Evolutionary conservation across 2,888 invertebrate species (phyloP), one percentile per base, ranked within the genome.

Genomic region (Calameuta filiformis): DNA sequence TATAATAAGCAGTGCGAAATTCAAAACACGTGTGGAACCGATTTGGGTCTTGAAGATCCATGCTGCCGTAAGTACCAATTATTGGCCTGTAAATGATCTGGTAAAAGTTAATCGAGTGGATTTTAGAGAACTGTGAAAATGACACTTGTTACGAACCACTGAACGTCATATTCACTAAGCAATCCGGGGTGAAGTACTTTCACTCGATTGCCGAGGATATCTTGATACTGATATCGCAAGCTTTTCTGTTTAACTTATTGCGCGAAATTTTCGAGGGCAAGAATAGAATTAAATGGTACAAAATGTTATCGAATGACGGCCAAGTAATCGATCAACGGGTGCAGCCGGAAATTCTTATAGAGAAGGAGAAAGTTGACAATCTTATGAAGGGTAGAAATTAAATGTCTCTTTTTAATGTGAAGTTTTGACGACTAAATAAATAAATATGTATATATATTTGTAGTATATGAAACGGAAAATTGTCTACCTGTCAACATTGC

Each of bases 41-140:
- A 82, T 73, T 81, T 80, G 68, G 80, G 81, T 56, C 75, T 80
- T 12, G 85, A 85, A 56, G 83, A 85, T 84, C 82, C 84, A 4
- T 85, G 85, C 69, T 85, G 85, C 68, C 82, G 85, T 85, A 75
- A 83, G 79, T 78, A 35, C 34, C 71, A 9, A 23, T 23, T 15
- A 23, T 23, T 15, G 15, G 2, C 6, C 56, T 23, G 56, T 23
- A 56, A 23, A 23, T 23, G 9, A 6, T 23, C 6, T 9, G 30
- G 35, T 71, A 71, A 71, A 71, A 30, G 31, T 33, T 23, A 75
- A 12, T 23, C 30, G 56, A 73, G 56, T 35, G 23, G 35, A 76
- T 35, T 69, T 81, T 76, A 85, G 84, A 81, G 40, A 81, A 79
- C 15, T 84, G 82, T 73, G 77, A 80, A n/a, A 74, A 73, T 71